Conservation (phyloP, 1,140 invertebrate genomes). For the Halyomorpha halys region DNA sequence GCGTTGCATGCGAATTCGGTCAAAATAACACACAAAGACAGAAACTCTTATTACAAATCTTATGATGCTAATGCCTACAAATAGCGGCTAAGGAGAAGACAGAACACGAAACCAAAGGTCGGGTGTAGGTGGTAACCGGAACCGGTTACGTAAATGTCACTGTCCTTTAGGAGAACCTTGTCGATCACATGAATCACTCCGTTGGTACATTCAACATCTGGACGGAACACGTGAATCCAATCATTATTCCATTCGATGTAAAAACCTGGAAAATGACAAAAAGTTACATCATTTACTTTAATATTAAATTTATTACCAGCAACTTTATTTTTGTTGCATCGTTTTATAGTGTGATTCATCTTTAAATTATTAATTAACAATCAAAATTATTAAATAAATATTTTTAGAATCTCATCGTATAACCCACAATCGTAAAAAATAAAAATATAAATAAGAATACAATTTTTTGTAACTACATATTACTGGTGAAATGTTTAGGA, state of each 20-base stretch:
- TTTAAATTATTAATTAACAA: too few species aligned
- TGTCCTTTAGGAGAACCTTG: conserved; percentile 64
- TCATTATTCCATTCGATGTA: conserved; percentile 71
- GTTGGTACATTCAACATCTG: conserved; percentile 85
- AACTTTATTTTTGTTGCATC: too few species aligned
- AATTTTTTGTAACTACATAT: too few species aligned
- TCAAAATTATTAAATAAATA: too few species aligned
- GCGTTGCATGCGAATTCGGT: not conserved
- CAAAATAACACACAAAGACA: conserved; percentile 9
- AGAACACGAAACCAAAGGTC: conserved; percentile 23
- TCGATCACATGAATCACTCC: conserved; percentile 89
- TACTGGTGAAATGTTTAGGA: too few species aligned
- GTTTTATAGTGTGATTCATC: too few species aligned
- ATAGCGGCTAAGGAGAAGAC: conserved; percentile 25
- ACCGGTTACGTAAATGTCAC: conserved; percentile 66
- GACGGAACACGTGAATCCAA: conserved; percentile 65
- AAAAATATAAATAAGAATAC: too few species aligned
- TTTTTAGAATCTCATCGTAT: too few species aligned
- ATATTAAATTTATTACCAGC: too few species aligned
- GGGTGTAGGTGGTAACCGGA: conserved; percentile 19
- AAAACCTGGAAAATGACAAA: conserved; percentile 48
- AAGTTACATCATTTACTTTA: too few species aligned
- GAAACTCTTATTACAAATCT: not conserved
- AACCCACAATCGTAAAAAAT: too few species aligned
- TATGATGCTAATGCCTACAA: conserved; percentile 16